Conservation (phyloP, 2,113 vertebrate species). For the Spea multiplicata region DNA sequence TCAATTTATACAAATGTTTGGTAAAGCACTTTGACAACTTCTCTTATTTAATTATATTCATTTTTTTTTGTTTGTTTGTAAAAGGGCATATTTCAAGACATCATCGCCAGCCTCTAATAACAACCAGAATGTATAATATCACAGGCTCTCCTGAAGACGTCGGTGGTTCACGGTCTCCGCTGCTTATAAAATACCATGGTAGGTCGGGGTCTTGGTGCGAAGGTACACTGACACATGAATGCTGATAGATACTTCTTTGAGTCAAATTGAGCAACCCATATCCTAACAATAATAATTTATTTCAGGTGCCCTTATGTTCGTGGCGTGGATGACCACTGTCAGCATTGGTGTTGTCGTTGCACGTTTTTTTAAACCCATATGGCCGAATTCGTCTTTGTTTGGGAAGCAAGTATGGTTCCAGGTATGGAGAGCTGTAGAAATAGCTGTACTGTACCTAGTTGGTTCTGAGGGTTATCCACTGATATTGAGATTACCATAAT, state of each 20-base stretch:
- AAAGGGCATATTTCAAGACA: slow-evolving; percentile 70
- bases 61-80: not conserved
- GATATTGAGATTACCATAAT: no score
- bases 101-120: slow-evolving; percentile 74
- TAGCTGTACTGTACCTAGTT: no score
- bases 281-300: not conserved
- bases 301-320: slow-evolving; percentile 78
- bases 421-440: slow-evolving; percentile 59
- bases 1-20: not conserved
- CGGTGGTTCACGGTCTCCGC: slow-evolving; percentile 68
- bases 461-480: no score
- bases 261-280: no score
- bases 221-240: not conserved
- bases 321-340: slow-evolving; percentile 77
- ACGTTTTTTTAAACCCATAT: slow-evolving; percentile 78
- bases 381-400: slow-evolving; percentile 67
- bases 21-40: not conserved
- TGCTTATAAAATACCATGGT: slow-evolving; percentile 78
- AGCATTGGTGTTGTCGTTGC: slow-evolving; percentile 77
- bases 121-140: slow-evolving; percentile 61
- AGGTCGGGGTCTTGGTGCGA: slow-evolving; percentile 33
- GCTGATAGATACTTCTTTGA: not conserved
- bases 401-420: slow-evolving; percentile 83
- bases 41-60: no score
- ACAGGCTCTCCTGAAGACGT: slow-evolving; percentile 62